Conservation (phyloP, 2,888 invertebrate genomes). For the Oscheius onirici region DNA sequence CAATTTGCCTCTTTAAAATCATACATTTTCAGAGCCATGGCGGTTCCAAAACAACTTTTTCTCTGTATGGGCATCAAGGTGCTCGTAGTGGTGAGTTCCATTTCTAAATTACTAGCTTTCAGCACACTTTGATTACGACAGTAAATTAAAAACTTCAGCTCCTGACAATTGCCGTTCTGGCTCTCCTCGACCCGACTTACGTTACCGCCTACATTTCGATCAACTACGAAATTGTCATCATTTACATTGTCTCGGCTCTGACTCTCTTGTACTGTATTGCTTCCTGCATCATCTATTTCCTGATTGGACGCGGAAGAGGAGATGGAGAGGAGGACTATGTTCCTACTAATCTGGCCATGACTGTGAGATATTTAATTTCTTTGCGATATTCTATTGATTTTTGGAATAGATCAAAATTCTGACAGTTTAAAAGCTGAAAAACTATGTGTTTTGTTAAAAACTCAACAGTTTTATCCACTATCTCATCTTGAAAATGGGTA, state of each 20-base stretch:
- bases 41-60: constrained; percentile 65
- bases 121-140: constrained; percentile 29
- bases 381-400: too few species aligned
- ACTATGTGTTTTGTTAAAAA: too few species aligned
- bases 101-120: not conserved
- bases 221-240: constrained; percentile 68
- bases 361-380: constrained; percentile 49
- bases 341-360: constrained; percentile 65
- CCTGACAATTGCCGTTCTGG: constrained; percentile 42
- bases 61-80: constrained; percentile 64
- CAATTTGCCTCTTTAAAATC: not conserved
- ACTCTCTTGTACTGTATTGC: constrained; percentile 70
- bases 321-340: constrained; percentile 61
- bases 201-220: constrained; percentile 70
- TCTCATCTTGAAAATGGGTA: too few species aligned
- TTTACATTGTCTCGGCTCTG: constrained; percentile 63
- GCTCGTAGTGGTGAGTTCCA: constrained; percentile 63
- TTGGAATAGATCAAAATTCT: too few species aligned
- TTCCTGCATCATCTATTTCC: constrained; percentile 64
- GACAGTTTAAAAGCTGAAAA: too few species aligned
- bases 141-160: constrained; percentile 54
- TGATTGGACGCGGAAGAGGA: constrained; percentile 58
- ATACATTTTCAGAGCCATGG: constrained; percentile 41
- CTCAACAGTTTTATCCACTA: too few species aligned
- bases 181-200: constrained; percentile 67